Conservation (phyloP, 2,888 invertebrate species). For the Drosophila mimica region DNA sequence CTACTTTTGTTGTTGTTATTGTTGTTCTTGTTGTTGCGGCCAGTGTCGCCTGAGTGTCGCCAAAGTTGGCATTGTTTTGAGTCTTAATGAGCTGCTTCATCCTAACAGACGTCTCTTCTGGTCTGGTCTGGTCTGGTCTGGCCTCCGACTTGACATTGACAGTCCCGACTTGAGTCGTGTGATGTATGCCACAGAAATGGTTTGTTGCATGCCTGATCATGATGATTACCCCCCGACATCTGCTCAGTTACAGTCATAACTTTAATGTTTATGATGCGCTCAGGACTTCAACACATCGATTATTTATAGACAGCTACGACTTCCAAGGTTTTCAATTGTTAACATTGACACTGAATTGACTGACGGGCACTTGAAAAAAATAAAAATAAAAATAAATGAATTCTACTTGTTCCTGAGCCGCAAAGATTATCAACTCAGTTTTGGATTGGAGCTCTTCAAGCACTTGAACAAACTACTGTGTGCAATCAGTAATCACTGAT, state of each 20-base stretch:
- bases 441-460: neutral
- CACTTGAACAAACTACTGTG: constrained; percentile 8
- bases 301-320: constrained; percentile 37
- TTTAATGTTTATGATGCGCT: constrained; percentile 57
- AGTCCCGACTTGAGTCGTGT: constrained; percentile 50
- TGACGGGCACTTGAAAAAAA: constrained; percentile 38
- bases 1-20: constrained; percentile 22
- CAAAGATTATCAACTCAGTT: constrained; percentile 25
- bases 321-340: constrained; percentile 50
- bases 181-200: constrained; percentile 73
- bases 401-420: neutral
- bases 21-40: constrained; percentile 38
- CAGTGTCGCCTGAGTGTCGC: constrained; percentile 57
- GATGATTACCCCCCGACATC: constrained; percentile 49
- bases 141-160: constrained; percentile 73
- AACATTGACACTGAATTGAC: constrained; percentile 16
- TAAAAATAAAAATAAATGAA: neutral
- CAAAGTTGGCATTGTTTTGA: constrained; percentile 58
- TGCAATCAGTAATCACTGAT: neutral
- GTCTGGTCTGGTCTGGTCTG: constrained; percentile 2
- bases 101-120: constrained; percentile 57
- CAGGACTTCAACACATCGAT: constrained; percentile 39
- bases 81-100: constrained; percentile 64
- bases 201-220: constrained; percentile 59
- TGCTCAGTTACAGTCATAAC: constrained; percentile 36